Evolutionary conservation across 2,113 vertebrate genomes (phyloP).

Genomic region (Pangasianodon hypophthalmus): DNA sequence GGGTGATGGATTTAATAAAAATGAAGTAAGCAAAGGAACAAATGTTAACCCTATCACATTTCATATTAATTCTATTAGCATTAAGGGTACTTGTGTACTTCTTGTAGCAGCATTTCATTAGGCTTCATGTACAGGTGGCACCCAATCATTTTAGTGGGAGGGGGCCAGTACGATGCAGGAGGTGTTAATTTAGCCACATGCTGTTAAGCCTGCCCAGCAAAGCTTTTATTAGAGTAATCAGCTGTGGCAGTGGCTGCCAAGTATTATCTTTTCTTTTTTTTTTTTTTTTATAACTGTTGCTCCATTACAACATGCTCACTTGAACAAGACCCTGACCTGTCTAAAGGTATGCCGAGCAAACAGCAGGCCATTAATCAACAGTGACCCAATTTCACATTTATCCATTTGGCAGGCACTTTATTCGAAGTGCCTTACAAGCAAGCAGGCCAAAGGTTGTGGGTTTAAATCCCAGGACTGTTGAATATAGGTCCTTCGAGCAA

Average conservation of each 20-base stretch:
- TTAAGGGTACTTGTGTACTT: background rate
- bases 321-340: slow-evolving; percentile 18
- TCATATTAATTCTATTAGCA: background rate
- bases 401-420: background rate
- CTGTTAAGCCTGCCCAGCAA: slow-evolving; percentile 33
- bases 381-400: background rate
- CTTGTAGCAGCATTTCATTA: slow-evolving; percentile 32
- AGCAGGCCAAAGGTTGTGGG: background rate
- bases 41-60: background rate
- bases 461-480: background rate
- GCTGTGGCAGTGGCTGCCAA: slow-evolving; percentile 29
- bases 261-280: background rate
- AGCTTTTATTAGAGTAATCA: slow-evolving; percentile 37
- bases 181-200: slow-evolving; percentile 50
- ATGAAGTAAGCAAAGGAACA: background rate
- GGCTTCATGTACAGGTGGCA: slow-evolving; percentile 27
- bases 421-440: background rate
- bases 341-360: slow-evolving; percentile 27
- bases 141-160: slow-evolving; percentile 16
- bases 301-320: slow-evolving; percentile 31
- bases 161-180: slow-evolving; percentile 14
- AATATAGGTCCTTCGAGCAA: background rate
- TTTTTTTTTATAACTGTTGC: slow-evolving; percentile 24
- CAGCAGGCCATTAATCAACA: slow-evolving; percentile 2
- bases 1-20: background rate